Conservation (phyloP, 2,888 invertebrate genomes). For the Drosophila prostipennis region DNA sequence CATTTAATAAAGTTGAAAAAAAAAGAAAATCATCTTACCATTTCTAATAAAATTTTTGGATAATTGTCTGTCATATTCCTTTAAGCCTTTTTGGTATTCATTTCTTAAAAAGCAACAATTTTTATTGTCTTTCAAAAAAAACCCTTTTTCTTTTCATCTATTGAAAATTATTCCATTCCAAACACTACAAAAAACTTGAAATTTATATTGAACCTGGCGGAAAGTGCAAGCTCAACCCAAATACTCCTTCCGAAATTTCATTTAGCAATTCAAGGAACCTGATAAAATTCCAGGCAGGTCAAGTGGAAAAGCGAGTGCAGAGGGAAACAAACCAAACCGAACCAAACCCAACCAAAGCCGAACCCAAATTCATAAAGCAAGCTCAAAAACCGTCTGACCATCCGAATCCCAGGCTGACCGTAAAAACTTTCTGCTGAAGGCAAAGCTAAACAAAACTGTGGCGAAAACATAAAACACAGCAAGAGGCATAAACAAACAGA, state of each 20-base stretch:
- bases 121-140: no score
- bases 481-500: slow-evolving; percentile 38
- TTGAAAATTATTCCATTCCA: not conserved
- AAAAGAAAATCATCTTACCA: no score
- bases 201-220: not conserved
- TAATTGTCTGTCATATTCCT: no score
- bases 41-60: no score
- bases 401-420: slow-evolving; percentile 25
- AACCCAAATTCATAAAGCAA: slow-evolving; percentile 16
- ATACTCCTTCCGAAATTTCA: not conserved
- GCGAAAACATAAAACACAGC: slow-evolving; percentile 21
- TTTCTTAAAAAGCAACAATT: no score
- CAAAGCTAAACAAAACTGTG: slow-evolving; percentile 37
- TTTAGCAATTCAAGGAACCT: not conserved
- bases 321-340: not conserved
- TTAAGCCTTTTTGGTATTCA: no score
- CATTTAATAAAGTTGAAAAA: no score
- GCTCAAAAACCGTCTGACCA: slow-evolving; percentile 5
- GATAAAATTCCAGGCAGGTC: slow-evolving; percentile 21
- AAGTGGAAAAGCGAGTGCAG: slow-evolving; percentile 30
- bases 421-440: slow-evolving; percentile 29
- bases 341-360: slow-evolving; percentile 1
- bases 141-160: no score
- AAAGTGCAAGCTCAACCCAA: not conserved
- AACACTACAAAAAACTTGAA: not conserved